These are phyloP conservation scores for Centrocercus urophasianus DNA, from an alignment of 2,113 vertebrate species.

Conservation along the genomic window DNA sequence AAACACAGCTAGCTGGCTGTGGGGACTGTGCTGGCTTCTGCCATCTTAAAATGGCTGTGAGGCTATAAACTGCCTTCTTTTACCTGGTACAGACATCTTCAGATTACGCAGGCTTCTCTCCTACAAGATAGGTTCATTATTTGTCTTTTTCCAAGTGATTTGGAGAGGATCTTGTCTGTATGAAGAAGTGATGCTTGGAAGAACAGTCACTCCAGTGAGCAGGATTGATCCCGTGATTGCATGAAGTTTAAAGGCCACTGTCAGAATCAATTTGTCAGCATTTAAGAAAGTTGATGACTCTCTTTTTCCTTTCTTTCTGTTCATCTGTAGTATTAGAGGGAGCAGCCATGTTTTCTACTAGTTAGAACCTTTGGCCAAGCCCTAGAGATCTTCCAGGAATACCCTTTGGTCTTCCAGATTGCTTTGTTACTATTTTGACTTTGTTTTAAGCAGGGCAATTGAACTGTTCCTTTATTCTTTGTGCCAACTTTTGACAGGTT, in stretches of 20 bases:
- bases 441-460: not conserved
- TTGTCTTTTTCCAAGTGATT: not conserved
- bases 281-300: not conserved
- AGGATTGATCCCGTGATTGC: not conserved
- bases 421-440: not conserved
- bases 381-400: not conserved
- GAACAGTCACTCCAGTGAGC: not conserved
- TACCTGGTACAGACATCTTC: not conserved
- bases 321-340: not conserved
- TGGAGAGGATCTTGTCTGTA: not conserved
- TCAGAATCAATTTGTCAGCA: not conserved
- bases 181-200: not conserved
- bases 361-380: not conserved
- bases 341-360: not conserved
- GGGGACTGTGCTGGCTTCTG: not conserved
- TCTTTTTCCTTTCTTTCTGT: not conserved
- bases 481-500: not conserved
- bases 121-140: not conserved
- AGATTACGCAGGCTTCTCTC: not conserved
- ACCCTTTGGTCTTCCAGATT: not conserved
- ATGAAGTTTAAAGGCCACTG: not conserved
- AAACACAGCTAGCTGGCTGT: not conserved
- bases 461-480: not conserved
- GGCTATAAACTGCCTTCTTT: not conserved
- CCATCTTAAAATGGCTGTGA: not conserved